Evolutionary conservation across 2,888 invertebrate genomes (phyloP).

Genomic region (Desoria tigrina): DNA sequence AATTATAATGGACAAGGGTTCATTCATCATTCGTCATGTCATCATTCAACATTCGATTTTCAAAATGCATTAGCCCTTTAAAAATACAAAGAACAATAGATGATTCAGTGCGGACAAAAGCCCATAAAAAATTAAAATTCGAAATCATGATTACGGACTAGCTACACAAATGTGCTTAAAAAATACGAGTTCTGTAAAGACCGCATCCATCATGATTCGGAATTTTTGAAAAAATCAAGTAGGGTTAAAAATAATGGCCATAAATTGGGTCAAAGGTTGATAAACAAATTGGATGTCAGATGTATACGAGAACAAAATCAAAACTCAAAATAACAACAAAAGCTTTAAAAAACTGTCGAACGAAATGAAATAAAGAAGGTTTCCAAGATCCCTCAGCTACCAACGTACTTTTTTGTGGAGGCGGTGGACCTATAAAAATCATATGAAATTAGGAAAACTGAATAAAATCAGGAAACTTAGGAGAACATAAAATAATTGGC

Average conservation of each 20-base stretch:
- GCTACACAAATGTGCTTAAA: no score
- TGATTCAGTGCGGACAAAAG: no score
- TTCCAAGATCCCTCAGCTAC: constrained; percentile 11
- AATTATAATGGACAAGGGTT: no score
- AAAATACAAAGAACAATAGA: no score
- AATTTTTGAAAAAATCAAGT: neutral
- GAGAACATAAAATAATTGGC: constrained; percentile 4
- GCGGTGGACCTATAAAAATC: constrained; percentile 20
- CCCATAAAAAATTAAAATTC: no score
- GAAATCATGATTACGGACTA: no score
- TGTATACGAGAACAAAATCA: neutral
- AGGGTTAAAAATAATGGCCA: neutral
- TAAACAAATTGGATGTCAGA: neutral
- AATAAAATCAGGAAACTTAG: constrained; percentile 10
- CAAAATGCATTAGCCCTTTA: no score
- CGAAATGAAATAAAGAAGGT: constrained; percentile 8
- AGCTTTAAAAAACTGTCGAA: neutral
- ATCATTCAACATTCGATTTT: no score
- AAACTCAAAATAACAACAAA: constrained; percentile 5
- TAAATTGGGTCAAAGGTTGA: neutral
- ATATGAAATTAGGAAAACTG: constrained; percentile 15
- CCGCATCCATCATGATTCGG: neutral
- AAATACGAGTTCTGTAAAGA: no score
- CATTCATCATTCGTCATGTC: no score
- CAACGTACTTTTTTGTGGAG: constrained; percentile 21